A percentile compares a stretch with the other conserved stretches of the same genome.
phyloP scores from a whole-genome alignment of 2,888 invertebrate species.

The Biston betularia region DNA sequence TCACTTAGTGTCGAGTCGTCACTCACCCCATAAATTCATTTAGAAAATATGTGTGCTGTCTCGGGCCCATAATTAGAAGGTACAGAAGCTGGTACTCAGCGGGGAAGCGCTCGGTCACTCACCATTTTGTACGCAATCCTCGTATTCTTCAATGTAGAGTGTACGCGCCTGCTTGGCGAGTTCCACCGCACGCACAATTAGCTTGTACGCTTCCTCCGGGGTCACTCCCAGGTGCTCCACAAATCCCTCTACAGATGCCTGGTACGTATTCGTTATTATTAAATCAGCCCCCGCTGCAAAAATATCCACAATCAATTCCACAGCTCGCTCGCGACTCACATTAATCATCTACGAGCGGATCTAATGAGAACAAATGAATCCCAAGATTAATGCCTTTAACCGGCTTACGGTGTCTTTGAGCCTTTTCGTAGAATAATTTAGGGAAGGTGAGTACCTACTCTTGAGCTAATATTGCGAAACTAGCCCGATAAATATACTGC shows the following conservation, averaged over 20 bases:
- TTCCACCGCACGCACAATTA: slow-evolving; percentile 91
- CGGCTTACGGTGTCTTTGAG: slow-evolving; percentile 57
- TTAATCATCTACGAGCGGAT: slow-evolving; percentile 59
- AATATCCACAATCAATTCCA: slow-evolving; percentile 46
- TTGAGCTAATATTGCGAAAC: slow-evolving; percentile 65
- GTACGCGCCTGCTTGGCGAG: slow-evolving; percentile 91
- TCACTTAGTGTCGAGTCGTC: slow-evolving; percentile 45
- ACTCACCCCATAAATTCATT: slow-evolving; percentile 44
- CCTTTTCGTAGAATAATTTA: slow-evolving; percentile 52
- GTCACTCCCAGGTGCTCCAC: slow-evolving; percentile 90
- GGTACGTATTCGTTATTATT: slow-evolving; percentile 96
- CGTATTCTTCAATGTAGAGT: slow-evolving; percentile 86
- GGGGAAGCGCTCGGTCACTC: slow-evolving; percentile 12
- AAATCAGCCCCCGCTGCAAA: slow-evolving; percentile 93
- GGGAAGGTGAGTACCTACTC: slow-evolving; percentile 42
- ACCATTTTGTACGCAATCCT: slow-evolving; percentile 73
- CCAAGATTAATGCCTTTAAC: slow-evolving; percentile 64
- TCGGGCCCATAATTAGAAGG: slow-evolving; percentile 29
- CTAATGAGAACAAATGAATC: slow-evolving; percentile 68
- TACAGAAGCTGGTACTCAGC: slow-evolving; percentile 9
- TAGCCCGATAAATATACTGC: slow-evolving; percentile 72
- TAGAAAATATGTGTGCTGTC: slow-evolving; percentile 31
- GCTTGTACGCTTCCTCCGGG: slow-evolving; percentile 88
- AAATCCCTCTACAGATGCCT: slow-evolving; percentile 93
- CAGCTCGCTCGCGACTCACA: slow-evolving; percentile 45